phyloP scores from a whole-genome alignment of 2,113 vertebrate genomes.

The Porphyrio hochstetteri region DNA sequence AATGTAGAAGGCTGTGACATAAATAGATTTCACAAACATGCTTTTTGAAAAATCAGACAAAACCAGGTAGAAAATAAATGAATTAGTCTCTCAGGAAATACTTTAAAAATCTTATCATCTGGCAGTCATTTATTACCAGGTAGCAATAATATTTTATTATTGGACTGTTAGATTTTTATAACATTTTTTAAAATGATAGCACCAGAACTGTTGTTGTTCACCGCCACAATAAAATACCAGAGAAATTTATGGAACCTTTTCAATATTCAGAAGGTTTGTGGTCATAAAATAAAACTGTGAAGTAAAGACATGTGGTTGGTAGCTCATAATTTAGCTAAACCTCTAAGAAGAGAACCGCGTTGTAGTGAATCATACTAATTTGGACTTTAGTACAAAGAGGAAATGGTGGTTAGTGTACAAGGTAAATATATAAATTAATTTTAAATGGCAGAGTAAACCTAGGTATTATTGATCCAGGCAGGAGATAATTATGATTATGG shows the following conservation, averaged over 20 bases:
- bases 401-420: not conserved
- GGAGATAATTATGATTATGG: not conserved
- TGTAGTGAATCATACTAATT: not conserved
- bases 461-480: not conserved
- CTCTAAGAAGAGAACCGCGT: not conserved
- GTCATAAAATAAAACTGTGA: constrained; percentile 26
- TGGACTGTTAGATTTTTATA: constrained; percentile 26
- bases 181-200: constrained; percentile 36
- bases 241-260: constrained; percentile 43
- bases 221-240: constrained; percentile 16
- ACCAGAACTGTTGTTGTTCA: constrained; percentile 24
- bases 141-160: constrained; percentile 58
- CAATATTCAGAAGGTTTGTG: constrained; percentile 10
- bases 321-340: constrained; percentile 21
- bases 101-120: constrained; percentile 36
- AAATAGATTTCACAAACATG: constrained; percentile 19
- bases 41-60: not conserved
- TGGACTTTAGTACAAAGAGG: not conserved
- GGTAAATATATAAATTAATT: not conserved
- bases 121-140: constrained; percentile 20
- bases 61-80: constrained; percentile 31
- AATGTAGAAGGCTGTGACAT: not conserved
- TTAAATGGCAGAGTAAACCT: not conserved
- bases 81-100: constrained; percentile 41
- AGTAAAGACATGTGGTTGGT: constrained; percentile 5